These are phyloP conservation scores for Silvanus unidentatus DNA, from an alignment of 2,888 invertebrate genomes.

Conservation along the genomic window DNA sequence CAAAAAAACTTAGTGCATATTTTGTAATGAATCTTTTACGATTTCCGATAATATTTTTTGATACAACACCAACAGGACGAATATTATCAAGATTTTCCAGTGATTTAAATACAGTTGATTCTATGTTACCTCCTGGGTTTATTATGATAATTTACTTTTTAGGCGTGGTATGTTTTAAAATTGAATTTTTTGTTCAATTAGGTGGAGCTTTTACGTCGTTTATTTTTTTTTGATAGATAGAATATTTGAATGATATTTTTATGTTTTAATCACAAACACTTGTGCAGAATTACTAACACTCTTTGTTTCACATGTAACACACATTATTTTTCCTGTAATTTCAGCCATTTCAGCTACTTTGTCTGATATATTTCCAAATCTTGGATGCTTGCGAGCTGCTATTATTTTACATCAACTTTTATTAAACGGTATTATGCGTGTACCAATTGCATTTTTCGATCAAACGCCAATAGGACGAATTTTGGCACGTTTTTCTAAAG, in stretches of 20 bases:
- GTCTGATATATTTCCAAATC: conserved; percentile 50
- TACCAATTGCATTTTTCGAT: conserved; percentile 73
- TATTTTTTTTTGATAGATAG: no score
- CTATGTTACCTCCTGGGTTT: conserved; percentile 50
- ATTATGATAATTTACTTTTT: neutral
- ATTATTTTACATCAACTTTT: conserved; percentile 54
- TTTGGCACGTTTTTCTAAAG: conserved; percentile 69
- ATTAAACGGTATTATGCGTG: conserved; percentile 57
- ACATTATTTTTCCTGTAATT: conserved; percentile 26
- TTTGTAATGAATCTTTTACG: conserved; percentile 55
- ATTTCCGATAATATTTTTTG: conserved; percentile 70
- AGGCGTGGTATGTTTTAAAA: neutral
- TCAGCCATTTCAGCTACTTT: conserved; percentile 51
- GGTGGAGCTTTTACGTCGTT: no score
- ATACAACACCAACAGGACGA: conserved; percentile 69
- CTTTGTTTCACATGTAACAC: no score
- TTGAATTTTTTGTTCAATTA: conserved; percentile 48
- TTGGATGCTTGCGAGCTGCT: conserved; percentile 62
- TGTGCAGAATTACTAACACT: no score
- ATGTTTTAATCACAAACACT: no score
- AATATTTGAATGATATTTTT: no score
- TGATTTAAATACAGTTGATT: conserved; percentile 67
- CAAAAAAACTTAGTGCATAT: conserved; percentile 37
- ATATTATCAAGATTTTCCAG: conserved; percentile 68
- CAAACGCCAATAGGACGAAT: conserved; percentile 72